phyloP scores from a whole-genome alignment of 1,140 invertebrate genomes.

The Eurosta solidaginis region DNA sequence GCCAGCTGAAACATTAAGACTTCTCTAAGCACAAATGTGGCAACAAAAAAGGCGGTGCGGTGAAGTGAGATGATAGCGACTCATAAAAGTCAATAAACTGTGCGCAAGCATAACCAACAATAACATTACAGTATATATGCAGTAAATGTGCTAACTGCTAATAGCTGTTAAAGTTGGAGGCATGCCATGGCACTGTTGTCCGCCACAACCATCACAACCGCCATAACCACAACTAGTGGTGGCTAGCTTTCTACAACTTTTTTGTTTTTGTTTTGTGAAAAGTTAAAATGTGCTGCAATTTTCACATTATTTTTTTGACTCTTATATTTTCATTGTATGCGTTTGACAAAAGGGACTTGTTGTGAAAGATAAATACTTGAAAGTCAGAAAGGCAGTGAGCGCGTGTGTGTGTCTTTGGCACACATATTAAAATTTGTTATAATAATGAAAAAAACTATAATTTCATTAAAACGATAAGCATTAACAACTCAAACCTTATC shows the following conservation, averaged over 20 bases:
- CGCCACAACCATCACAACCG: neutral
- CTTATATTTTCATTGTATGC: neutral
- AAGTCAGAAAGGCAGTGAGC: neutral
- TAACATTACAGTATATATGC: neutral
- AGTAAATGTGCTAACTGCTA: slow-evolving; percentile 1
- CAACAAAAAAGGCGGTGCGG: neutral
- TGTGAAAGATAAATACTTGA: slow-evolving; percentile 2
- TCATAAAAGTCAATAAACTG: neutral
- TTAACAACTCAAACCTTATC: neutral
- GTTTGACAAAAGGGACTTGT: neutral
- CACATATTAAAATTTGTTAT: neutral
- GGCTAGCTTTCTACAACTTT: neutral
- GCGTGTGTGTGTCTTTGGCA: neutral
- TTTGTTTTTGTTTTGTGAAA: no score
- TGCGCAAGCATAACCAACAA: slow-evolving; percentile 1
- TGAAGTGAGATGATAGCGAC: neutral
- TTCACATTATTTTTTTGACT: neutral
- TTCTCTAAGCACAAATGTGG: neutral
- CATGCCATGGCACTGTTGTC: neutral
- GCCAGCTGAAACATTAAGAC: neutral
- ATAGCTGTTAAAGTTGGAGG: neutral
- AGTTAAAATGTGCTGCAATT: neutral
- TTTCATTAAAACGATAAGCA: slow-evolving; percentile 6
- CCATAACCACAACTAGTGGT: neutral
- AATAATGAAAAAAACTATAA: neutral